These are phyloP conservation scores for Mesoclemmys tuberculata DNA, from an alignment of 2,113 vertebrate genomes.

Conservation along the genomic window DNA sequence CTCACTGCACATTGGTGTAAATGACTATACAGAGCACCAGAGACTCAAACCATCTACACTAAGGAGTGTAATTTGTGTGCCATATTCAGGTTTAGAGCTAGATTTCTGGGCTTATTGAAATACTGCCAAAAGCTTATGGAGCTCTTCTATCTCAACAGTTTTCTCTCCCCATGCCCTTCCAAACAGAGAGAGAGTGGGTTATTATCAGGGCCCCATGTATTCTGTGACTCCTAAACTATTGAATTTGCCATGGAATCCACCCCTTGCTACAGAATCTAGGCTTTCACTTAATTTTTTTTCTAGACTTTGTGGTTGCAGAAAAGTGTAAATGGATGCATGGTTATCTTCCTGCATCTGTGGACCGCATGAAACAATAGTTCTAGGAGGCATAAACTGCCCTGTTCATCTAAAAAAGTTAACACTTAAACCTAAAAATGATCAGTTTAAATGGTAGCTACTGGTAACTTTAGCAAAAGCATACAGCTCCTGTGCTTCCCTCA, in stretches of 20 bases:
- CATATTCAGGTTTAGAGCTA: not conserved
- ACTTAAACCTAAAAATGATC: not conserved
- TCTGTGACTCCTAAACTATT: not conserved
- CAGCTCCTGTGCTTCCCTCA: not conserved
- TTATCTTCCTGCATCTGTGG: not conserved
- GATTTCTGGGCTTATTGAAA: not conserved
- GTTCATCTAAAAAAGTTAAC: not conserved
- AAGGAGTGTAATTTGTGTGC: fast-evolving
- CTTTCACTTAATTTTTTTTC: not conserved
- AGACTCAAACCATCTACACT: not conserved
- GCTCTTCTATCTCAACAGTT: not conserved
- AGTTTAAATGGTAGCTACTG: not conserved
- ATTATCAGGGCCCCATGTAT: fast-evolving
- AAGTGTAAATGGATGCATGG: not conserved
- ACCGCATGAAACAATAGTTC: not conserved
- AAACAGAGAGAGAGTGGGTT: not conserved
- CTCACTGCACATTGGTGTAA: not conserved
- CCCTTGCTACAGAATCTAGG: fast-evolving
- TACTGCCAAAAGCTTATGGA: fast-evolving
- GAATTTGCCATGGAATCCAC: fast-evolving
- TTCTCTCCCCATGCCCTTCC: not conserved
- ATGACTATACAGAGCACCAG: not conserved
- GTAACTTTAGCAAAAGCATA: fast-evolving
- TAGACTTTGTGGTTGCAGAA: not conserved
- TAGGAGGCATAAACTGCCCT: not conserved